Evolutionary conservation across 2,797 vertebrate genomes (phyloP).

Genomic region (Artibeus jamaicensis): DNA sequence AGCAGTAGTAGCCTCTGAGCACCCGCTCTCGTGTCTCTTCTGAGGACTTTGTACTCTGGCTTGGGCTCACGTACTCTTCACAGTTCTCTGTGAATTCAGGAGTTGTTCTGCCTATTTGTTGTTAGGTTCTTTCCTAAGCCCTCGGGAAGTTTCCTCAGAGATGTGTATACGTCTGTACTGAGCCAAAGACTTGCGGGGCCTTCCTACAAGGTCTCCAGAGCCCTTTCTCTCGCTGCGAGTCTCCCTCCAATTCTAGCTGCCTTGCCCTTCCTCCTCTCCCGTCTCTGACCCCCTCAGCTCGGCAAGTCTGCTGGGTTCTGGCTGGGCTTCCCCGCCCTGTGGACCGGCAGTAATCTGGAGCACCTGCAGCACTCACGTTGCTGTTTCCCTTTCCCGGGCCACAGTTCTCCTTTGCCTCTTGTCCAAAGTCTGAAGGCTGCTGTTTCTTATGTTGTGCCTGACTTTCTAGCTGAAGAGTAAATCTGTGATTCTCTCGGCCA

Average conservation of each 20-base stretch:
- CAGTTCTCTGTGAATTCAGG: neutral
- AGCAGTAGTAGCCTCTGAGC: neutral
- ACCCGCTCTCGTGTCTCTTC: too few species aligned
- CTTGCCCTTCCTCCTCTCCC: neutral
- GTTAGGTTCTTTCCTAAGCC: neutral
- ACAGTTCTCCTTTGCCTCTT: neutral
- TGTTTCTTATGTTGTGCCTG: neutral
- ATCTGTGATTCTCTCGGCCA: neutral
- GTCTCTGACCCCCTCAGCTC: neutral
- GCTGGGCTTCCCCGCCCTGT: neutral
- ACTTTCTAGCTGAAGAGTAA: neutral
- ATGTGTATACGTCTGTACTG: neutral
- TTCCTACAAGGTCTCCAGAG: neutral
- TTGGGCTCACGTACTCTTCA: neutral
- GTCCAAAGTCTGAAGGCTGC: neutral
- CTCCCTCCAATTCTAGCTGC: neutral
- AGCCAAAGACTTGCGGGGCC: neutral
- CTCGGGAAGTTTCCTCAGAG: neutral
- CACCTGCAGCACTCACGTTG: accelerated
- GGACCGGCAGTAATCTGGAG: neutral
- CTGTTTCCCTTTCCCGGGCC: neutral
- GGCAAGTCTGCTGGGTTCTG: neutral
- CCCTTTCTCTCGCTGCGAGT: neutral
- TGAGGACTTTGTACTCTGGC: neutral
- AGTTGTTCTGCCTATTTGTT: neutral